Evolutionary conservation across 2,113 vertebrate genomes (phyloP), one percentile per base, ranked within the genome.

Genomic region (Hiodon alosoides): DNA sequence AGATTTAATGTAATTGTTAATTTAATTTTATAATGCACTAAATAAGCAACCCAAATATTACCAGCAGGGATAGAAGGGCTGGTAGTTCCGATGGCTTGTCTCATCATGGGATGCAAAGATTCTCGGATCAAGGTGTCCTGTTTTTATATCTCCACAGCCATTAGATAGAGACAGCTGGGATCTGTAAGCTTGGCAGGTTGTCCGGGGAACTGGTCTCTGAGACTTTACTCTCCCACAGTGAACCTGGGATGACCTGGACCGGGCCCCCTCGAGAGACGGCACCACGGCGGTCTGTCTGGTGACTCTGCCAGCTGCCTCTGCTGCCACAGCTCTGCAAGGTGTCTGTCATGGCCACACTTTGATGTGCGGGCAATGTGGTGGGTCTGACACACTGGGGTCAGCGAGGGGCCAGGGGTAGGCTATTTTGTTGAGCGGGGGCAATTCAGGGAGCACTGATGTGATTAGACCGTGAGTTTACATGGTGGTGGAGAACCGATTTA

Each of bases 131-230:
- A 71, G 71, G 70, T 82, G 76, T 71, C 74, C 80, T 82, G 77
- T 81, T 83, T 81, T 82, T 80, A 83, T 78, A 80, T 71, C 76
- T 59, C 69, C 71, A 57, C 75, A 52, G 54, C 75, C 79, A 70
- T 77, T 69, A 85, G 83, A 81, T 76, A 75, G 72, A 79, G 79
- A 75, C 81, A 86, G 82, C 85, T 87, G 85, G 66, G 16, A 72
- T 76, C 66, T 77, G 79, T 82, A 81, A 31, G 75, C 79, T 78
- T 82, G 78, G 65, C 77, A 11, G 65, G 17, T 77, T 78, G 68
- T 71, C 72, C 74, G 71, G 74, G 76, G 67, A 48, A 57, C 31
- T 61, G 67, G 68, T 50, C 47, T 69, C 46, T 69, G 50, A 51
- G 67, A 6, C 13, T 52, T 47, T 48, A 59, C 17, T 73, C 59